A percentile compares a stretch with the other conserved stretches of the same genome.
These are phyloP conservation scores for Lutjanus campechanus DNA, from an alignment of 2,797 vertebrate species.

Conservation along the genomic window DNA sequence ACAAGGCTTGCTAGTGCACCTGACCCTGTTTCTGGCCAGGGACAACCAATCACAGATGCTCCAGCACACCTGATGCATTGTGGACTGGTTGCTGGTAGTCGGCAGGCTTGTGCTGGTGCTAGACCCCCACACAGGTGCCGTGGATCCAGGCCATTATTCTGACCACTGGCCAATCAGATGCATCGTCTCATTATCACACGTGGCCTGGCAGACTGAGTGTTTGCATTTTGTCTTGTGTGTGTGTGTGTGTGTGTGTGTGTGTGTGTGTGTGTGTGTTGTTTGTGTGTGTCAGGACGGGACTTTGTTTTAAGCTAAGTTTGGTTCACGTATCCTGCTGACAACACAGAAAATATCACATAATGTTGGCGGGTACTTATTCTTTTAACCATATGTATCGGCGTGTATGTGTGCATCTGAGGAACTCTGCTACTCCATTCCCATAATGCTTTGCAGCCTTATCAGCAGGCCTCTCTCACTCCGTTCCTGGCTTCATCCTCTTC, in stretches of 20 bases:
- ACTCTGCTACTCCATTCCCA: slow-evolving; percentile 62
- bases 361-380: too few species aligned
- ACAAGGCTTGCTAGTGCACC: slow-evolving; percentile 55
- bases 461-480: slow-evolving; percentile 66
- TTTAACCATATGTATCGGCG: slow-evolving; percentile 8
- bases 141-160: slow-evolving; percentile 66
- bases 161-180: slow-evolving; percentile 69
- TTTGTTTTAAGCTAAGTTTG: too few species aligned
- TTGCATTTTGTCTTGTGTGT: slow-evolving; percentile 46
- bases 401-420: slow-evolving; percentile 34
- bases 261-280: slow-evolving; percentile 21
- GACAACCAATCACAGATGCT: slow-evolving; percentile 70
- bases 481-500: slow-evolving; percentile 72
- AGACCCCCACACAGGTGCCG: slow-evolving; percentile 72
- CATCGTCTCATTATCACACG: slow-evolving; percentile 65
- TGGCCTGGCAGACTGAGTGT: slow-evolving; percentile 65
- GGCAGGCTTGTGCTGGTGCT: slow-evolving; percentile 40
- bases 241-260: background rate
- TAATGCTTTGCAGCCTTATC: slow-evolving; percentile 75
- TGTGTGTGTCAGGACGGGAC: background rate
- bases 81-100: slow-evolving; percentile 59
- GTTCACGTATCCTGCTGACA: too few species aligned
- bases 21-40: slow-evolving; percentile 80
- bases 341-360: too few species aligned
- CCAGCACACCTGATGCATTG: slow-evolving; percentile 79